Conservation (phyloP, 2,113 vertebrate species). For the Actenoides hombroni region DNA sequence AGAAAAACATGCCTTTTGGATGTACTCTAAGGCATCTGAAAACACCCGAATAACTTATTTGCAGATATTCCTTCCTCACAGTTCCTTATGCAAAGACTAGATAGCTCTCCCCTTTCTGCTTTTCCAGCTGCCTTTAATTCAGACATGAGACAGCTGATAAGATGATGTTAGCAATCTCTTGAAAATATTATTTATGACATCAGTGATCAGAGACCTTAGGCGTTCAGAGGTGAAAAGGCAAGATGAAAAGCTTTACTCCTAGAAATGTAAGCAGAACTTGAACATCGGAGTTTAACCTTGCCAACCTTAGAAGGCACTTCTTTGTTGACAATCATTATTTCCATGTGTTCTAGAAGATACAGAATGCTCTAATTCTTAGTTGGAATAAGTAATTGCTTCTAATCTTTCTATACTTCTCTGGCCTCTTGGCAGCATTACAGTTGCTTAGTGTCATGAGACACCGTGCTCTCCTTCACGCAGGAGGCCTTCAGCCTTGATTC, state of each 20-base stretch:
- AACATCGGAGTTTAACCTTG: background rate
- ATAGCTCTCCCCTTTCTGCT: background rate
- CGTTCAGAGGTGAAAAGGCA: background rate
- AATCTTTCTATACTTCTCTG: background rate
- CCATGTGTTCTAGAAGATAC: background rate
- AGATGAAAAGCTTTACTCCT: background rate
- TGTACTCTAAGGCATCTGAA: background rate
- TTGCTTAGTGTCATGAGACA: background rate
- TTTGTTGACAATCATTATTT: background rate
- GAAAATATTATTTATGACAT: background rate
- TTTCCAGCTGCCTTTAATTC: background rate
- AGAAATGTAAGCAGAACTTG: background rate
- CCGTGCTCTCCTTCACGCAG: rapidly evolving
- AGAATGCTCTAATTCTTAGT: background rate
- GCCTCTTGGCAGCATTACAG: background rate
- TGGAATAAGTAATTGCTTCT: background rate
- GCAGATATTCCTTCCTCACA: background rate
- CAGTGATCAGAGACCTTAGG: background rate
- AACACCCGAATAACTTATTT: background rate
- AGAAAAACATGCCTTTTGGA: background rate
- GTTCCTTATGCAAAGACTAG: background rate
- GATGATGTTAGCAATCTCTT: background rate
- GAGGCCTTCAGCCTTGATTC: background rate
- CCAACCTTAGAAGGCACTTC: background rate
- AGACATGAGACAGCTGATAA: background rate